Evolutionary conservation across 2,797 vertebrate genomes (phyloP).

Genomic region (Acanthis flammea): DNA sequence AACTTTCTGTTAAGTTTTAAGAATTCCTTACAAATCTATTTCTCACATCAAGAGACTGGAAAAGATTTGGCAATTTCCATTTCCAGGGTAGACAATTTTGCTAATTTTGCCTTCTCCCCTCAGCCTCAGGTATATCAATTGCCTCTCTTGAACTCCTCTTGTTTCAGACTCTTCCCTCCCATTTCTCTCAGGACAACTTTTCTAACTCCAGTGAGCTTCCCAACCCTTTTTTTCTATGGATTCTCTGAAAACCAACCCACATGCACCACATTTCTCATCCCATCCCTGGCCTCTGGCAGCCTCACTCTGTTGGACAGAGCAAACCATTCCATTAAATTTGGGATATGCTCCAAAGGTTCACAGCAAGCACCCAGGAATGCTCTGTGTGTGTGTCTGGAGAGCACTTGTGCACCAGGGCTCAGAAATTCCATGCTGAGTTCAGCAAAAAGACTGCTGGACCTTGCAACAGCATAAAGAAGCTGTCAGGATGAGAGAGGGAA

Average conservation of each 20-base stretch:
- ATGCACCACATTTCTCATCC: neutral
- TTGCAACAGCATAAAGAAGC: constrained; percentile 3
- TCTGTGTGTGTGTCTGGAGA: neutral
- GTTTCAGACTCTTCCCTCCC: neutral
- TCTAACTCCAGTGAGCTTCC: neutral
- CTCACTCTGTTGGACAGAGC: neutral
- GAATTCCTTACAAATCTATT: neutral
- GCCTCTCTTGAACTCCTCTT: neutral
- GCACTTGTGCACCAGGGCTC: neutral
- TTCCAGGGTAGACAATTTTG: neutral
- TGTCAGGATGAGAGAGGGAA: neutral
- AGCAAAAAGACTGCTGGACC: constrained; percentile 23
- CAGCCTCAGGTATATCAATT: neutral
- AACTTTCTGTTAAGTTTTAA: neutral
- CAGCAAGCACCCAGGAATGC: neutral
- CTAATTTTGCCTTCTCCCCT: neutral
- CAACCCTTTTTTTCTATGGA: neutral
- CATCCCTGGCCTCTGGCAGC: neutral
- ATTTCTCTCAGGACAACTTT: neutral
- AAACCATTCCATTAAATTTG: neutral
- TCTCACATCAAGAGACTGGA: neutral
- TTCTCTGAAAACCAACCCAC: neutral
- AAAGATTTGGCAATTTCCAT: neutral
- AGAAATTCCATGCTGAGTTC: neutral
- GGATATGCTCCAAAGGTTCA: neutral